Base-by-base conservation (phyloP, 1,140 invertebrate species). In the Goniozus legneri region DNA sequence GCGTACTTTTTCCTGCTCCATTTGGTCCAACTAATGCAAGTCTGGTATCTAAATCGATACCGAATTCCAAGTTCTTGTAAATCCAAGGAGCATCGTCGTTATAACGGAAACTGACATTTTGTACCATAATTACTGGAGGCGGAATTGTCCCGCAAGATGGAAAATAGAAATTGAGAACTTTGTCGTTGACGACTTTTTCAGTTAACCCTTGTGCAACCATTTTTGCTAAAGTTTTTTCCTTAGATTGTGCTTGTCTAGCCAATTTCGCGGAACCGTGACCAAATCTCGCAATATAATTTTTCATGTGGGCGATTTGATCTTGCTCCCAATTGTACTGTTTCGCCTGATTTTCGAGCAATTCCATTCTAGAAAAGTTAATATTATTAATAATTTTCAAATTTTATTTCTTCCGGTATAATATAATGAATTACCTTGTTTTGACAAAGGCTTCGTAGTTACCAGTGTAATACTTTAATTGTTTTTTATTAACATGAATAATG, bases 241-340 rank as follows among this genome's bases (percentile, higher is more conserved):
- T 99, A 46, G 93, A 97, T 75, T 99, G 96, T 34, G 97, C 97
- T 73, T 99, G 97, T 47, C 96, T 80, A 0, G 97, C 97, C 31
- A 99, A 74, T 77, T 99, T 99, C 0, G 96, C 96, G 35, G 91
- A 95, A 64, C 97, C 97, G 73, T 99, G 97, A 83, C 97, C 97
- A 77, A 99, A 99, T 41, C 97, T 78, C 0, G 97, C 97, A 57
- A 99, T 98, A 71, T 99, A 99, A 71, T 99, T 97, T 84, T 98
- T 99, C 97, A 99, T 99, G 65, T 99, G 92, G 47, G 93, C 82
- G 41, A 99, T 98, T 77, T 99, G 96, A 78, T 97, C 95, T 73
- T 99, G 97, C 76, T 99, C 96, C 97, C 96, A 99, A 60, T 98
- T 95, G 71, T 98, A 99, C 57, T 95, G 91, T 71, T 99, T 99